phyloP scores from a whole-genome alignment of 2,113 vertebrate species.

The Limanda limanda region DNA sequence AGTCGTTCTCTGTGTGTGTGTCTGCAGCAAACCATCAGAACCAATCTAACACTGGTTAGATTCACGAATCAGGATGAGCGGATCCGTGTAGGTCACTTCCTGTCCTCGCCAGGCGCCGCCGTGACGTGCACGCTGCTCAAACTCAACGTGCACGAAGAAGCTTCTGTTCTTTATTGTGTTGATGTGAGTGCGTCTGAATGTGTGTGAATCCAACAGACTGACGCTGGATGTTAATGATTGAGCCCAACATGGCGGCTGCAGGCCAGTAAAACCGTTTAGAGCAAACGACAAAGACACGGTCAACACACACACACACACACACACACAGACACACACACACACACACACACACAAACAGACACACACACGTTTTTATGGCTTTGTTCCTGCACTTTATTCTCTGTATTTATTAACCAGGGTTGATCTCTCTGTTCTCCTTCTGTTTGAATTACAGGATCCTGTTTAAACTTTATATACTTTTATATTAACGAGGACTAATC shows the following conservation, averaged over 20 bases:
- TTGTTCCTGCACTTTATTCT: conserved; percentile 13
- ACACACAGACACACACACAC: background rate
- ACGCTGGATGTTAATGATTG: conserved; percentile 61
- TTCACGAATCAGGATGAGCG: background rate
- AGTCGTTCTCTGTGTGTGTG: too few relatives aligned
- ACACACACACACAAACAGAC: too few relatives aligned
- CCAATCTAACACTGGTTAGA: background rate
- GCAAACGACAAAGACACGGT: conserved; percentile 5
- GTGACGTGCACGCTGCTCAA: too few relatives aligned
- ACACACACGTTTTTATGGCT: conserved; percentile 34
- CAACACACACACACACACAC: conserved; percentile 22
- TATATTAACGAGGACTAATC: background rate
- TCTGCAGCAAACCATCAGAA: too few relatives aligned
- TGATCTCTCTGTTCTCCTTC: background rate
- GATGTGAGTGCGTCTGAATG: background rate
- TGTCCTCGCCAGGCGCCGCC: background rate
- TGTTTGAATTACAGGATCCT: background rate
- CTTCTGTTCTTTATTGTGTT: background rate
- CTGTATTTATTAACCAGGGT: conserved; percentile 32
- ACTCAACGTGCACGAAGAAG: too few relatives aligned
- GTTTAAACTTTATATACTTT: background rate
- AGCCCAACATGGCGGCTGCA: conserved; percentile 24
- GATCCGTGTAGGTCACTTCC: background rate
- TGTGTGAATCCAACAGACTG: too few relatives aligned
- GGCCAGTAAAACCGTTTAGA: conserved; percentile 49